Evolutionary conservation across 2,113 vertebrate species (phyloP), one percentile per base, ranked within the genome.

Genomic region (Psilopogon haemacephalus): DNA sequence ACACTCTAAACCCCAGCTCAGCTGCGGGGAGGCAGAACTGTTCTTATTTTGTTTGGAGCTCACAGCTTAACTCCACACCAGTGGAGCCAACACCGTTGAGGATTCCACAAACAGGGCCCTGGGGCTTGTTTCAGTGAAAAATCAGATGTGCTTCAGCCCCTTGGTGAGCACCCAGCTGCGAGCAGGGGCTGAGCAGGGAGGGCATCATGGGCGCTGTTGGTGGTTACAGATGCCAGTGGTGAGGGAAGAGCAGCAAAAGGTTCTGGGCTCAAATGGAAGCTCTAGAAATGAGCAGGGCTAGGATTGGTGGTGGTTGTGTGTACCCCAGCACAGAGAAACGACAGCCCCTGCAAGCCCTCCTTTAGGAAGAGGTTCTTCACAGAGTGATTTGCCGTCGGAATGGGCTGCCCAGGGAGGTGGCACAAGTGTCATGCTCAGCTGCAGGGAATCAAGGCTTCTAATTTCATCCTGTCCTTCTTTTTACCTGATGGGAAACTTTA

Each of bases 141-240:
- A 95, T 91, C 78, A 88, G 84, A 95, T 82, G 64, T 67, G 55
- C 84, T 94, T 95, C 74, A 88, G 48, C 70, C 93, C 70, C 35
- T 91, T 76, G 55, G 59, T 79, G 89, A 93, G 71, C n/a, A 79
- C 32, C 55, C 26, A 80, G 86, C 78, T 73, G 38, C 44, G 56
- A 82, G 81, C 64, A 82, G 33, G 33, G 69, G 91, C 89, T 95
- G 84, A 89, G 73, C 35, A 89, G 56, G 73, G 81, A 82, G 48
- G 38, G 68, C 42, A 91, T 88, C 91, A 14, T 37, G 58, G 26
- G 33, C 38, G 60, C 42, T 94, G 94, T 83, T 70, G 80, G 63
- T 58, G 33, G 64, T 86, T 94, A 78, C 72, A 84, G 88, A 88
- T 93, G 38, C 68, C 88, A 93, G 60, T 18, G 64, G 46, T 20